Evolutionary conservation across 2,797 vertebrate species (phyloP).

Genomic region (Sitta carolinensis): DNA sequence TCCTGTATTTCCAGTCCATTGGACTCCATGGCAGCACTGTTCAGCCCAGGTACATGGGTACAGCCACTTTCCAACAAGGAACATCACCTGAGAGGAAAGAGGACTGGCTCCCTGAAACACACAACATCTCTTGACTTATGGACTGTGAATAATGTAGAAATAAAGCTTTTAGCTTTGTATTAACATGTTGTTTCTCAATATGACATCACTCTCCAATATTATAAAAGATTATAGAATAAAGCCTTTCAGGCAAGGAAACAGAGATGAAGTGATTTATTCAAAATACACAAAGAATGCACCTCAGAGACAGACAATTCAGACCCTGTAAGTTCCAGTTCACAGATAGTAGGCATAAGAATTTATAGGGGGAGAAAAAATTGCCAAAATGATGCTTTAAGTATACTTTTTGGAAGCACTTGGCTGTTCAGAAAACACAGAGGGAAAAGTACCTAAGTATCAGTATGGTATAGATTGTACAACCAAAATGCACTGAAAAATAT

Average conservation of each 20-base stretch:
- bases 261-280: background rate
- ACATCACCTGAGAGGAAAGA: background rate
- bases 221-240: background rate
- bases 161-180: background rate
- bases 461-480: background rate
- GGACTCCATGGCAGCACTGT: background rate
- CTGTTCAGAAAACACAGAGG: background rate
- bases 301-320: background rate
- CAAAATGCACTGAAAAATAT: background rate
- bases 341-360: background rate
- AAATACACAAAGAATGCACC: background rate
- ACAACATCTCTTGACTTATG: background rate
- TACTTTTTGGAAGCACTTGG: background rate
- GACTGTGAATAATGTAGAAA: background rate
- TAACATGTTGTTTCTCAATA: background rate
- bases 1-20: background rate
- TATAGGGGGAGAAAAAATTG: background rate
- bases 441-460: background rate
- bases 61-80: background rate
- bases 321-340: background rate
- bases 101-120: background rate
- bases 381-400: background rate
- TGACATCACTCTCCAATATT: rapidly evolving
- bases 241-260: background rate
- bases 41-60: background rate